A percentile compares a stretch with the other conserved stretches of the same genome.
These are phyloP conservation scores for Dorcus hopei DNA, from an alignment of 2,888 invertebrate species.

Conservation along the genomic window DNA sequence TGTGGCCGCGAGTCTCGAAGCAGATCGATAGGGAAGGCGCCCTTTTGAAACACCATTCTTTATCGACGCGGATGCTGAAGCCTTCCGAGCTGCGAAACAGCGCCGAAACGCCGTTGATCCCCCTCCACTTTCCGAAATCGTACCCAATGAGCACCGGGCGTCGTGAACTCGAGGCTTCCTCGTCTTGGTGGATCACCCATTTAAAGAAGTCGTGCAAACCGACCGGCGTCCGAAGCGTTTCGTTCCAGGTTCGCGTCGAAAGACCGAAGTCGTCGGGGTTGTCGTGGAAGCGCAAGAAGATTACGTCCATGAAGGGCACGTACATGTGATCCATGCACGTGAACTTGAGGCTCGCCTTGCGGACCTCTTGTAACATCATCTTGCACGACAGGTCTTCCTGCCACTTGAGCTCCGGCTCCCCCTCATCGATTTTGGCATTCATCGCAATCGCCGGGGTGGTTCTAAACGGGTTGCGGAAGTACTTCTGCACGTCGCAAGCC, in stretches of 20 bases:
- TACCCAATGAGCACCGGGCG: background rate
- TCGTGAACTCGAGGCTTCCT: background rate
- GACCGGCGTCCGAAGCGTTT: constrained; percentile 4
- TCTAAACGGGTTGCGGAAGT: constrained; percentile 4
- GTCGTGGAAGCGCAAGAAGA: constrained; percentile 13
- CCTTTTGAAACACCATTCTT: background rate
- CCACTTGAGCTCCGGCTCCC: constrained; percentile 9
- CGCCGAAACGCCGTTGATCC: constrained; percentile 5
- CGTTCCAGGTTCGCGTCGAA: constrained; percentile 4
- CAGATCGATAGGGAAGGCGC: background rate
- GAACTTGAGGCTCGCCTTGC: background rate
- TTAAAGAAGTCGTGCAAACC: constrained; percentile 12
- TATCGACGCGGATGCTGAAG: constrained; percentile 14
- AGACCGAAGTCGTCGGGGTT: constrained; percentile 12
- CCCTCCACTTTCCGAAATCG: constrained; percentile 3
- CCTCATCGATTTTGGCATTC: constrained; percentile 2
- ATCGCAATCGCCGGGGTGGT: background rate
- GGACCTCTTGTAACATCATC: constrained; percentile 11
- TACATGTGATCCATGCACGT: constrained; percentile 11
- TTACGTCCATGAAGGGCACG: constrained; percentile 11
- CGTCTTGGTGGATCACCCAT: constrained; percentile 3
- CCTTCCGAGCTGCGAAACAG: constrained; percentile 14
- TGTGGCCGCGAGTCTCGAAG: constrained; percentile 4
- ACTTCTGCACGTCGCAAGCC: constrained; percentile 2
- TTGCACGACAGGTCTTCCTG: constrained; percentile 7